A percentile compares a stretch with the other conserved stretches of the same genome.
phyloP scores from a whole-genome alignment of 2,888 invertebrate species.

The Conomelus anceps region DNA sequence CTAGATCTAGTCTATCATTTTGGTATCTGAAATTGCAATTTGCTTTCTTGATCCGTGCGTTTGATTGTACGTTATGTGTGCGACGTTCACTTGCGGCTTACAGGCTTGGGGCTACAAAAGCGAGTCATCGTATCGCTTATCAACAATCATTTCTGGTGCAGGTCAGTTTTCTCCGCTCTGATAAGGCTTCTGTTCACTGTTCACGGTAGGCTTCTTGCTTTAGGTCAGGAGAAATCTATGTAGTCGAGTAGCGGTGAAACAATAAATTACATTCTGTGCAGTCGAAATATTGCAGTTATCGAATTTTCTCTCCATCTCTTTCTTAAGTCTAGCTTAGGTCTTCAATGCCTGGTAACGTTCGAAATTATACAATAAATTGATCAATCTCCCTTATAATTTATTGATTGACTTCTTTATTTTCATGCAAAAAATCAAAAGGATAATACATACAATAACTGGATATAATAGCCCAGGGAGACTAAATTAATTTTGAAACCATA shows the following conservation, averaged over 20 bases:
- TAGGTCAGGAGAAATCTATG: not conserved
- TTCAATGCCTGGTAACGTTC: too few species aligned
- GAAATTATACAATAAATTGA: too few species aligned
- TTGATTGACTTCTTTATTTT: too few species aligned
- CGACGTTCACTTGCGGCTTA: not conserved
- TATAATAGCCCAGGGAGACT: too few species aligned
- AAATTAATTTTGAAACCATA: too few species aligned
- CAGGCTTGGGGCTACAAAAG: not conserved
- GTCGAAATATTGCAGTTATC: too few species aligned
- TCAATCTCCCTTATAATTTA: too few species aligned
- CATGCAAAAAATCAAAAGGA: too few species aligned
- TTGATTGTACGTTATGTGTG: not conserved
- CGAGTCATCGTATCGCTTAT: not conserved
- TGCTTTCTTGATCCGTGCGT: not conserved
- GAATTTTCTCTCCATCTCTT: too few species aligned
- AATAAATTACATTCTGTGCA: too few species aligned
- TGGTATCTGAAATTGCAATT: not conserved
- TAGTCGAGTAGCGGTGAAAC: not conserved
- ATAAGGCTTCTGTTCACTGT: not conserved
- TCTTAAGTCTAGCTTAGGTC: too few species aligned
- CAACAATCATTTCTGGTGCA: not conserved
- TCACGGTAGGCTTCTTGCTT: not conserved
- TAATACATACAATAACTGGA: too few species aligned
- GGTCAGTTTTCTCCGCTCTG: not conserved
- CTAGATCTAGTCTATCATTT: not conserved